Percentiles rank a stretch among this genome's conserved stretches.
These are phyloP conservation scores for Mimumesa dahlbomi DNA, from an alignment of 2,888 invertebrate species.

Conservation along the genomic window DNA sequence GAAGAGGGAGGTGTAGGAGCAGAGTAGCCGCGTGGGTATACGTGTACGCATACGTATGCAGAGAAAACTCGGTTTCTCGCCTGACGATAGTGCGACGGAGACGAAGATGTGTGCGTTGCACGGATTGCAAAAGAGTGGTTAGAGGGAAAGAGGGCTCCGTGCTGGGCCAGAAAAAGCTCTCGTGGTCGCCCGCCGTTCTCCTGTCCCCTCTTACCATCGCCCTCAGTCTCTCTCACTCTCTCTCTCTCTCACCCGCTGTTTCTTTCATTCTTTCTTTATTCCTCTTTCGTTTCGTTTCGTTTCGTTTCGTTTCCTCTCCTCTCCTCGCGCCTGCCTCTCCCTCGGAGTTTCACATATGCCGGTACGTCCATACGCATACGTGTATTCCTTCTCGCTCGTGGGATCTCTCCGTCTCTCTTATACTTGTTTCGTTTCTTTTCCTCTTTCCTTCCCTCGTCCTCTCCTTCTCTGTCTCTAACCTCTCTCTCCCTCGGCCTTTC, in stretches of 20 bases:
- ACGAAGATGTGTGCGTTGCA: slow-evolving; percentile 52
- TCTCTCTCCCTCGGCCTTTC: slow-evolving; percentile 1
- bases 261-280: too few relatives aligned
- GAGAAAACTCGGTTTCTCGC: slow-evolving; percentile 47
- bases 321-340: too few relatives aligned
- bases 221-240: slow-evolving; percentile 20
- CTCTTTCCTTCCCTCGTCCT: slow-evolving; percentile 3
- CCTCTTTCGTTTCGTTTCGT: too few relatives aligned
- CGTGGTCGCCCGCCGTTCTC: slow-evolving; percentile 29
- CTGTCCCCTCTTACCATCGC: too few relatives aligned
- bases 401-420: too few relatives aligned
- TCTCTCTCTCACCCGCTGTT: too few relatives aligned
- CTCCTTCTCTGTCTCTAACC: not conserved
- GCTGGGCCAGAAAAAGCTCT: slow-evolving; percentile 58
- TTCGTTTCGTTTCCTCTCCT: too few relatives aligned
- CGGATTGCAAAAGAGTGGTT: slow-evolving; percentile 56
- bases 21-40: not conserved
- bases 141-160: slow-evolving; percentile 42
- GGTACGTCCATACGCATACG: slow-evolving; percentile 27
- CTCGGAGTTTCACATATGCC: slow-evolving; percentile 14
- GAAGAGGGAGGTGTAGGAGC: not conserved
- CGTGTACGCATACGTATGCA: slow-evolving; percentile 10
- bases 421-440: too few relatives aligned
- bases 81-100: slow-evolving; percentile 30
- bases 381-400: too few relatives aligned